Percentiles rank a stretch among this genome's conserved stretches.
phyloP scores from a whole-genome alignment of 1,140 invertebrate genomes.

The Gryllus bimaculatus region DNA sequence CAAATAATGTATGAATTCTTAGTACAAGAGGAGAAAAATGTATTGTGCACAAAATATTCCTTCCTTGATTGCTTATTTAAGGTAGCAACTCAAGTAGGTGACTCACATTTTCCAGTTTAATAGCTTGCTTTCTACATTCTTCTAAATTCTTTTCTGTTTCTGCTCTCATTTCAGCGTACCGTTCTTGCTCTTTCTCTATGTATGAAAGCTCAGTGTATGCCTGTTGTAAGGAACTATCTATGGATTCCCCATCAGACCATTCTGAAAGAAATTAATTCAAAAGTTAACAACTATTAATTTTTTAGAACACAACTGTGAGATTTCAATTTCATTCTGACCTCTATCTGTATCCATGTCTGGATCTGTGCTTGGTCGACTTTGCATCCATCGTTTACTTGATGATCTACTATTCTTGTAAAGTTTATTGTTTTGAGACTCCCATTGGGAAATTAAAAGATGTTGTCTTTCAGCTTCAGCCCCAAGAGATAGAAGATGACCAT shows the following conservation, averaged over 20 bases:
- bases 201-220: slow-evolving; percentile 75
- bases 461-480: slow-evolving; percentile 78
- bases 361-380: slow-evolving; percentile 7
- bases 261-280: background rate
- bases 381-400: background rate
- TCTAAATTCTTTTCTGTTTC: slow-evolving; percentile 71
- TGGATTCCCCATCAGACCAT: background rate
- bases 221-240: slow-evolving; percentile 62
- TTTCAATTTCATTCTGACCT: background rate
- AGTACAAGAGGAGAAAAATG: background rate
- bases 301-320: no score
- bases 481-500: slow-evolving; percentile 69
- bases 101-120: slow-evolving; percentile 69
- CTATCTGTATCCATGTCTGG: slow-evolving; percentile 7
- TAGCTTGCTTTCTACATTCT: slow-evolving; percentile 58
- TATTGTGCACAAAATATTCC: background rate
- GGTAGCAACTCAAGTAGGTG: background rate
- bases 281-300: no score
- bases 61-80: background rate
- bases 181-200: slow-evolving; percentile 74
- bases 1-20: slow-evolving; percentile 1
- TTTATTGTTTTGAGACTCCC: slow-evolving; percentile 69
- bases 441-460: slow-evolving; percentile 75
- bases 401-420: slow-evolving; percentile 46
- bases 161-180: slow-evolving; percentile 61